phyloP scores from a whole-genome alignment of 35 echinoderm and acorn worm species.

The Anneissia japonica region DNA sequence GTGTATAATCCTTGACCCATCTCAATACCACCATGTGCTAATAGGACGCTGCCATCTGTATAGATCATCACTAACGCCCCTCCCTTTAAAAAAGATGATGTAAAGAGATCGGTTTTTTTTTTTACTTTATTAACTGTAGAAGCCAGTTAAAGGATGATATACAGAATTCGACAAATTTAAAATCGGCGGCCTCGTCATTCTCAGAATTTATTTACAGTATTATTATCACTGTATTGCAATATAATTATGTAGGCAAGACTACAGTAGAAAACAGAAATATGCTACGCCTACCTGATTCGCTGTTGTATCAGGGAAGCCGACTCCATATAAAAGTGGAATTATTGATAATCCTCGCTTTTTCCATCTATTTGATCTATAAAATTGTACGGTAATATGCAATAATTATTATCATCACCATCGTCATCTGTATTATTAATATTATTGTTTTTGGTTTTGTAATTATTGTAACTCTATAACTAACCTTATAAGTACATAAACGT shows the following conservation, averaged over 20 bases:
- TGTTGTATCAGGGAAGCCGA: constrained; percentile 24
- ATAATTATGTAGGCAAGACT: no score
- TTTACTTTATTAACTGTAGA: neutral
- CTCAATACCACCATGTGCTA: constrained; percentile 72
- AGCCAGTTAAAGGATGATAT: neutral
- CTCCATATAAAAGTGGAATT: constrained; percentile 60
- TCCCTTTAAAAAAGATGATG: constrained; percentile 3
- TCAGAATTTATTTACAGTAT: neutral
- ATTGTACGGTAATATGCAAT: no score
- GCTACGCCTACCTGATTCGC: constrained; percentile 84
- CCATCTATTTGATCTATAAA: constrained; percentile 68
- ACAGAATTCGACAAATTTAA: neutral
- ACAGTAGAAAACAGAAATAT: neutral
- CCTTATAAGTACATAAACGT: no score
- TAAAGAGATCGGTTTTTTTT: neutral
- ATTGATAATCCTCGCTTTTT: constrained; percentile 77
- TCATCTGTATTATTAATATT: no score
- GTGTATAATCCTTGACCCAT: constrained; percentile 90
- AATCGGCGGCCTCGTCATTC: neutral
- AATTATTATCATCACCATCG: no score
- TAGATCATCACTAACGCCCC: constrained; percentile 74
- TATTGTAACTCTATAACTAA: no score
- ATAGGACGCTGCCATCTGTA: constrained; percentile 62
- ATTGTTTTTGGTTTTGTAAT: no score
- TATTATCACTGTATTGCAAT: no score